Conservation (phyloP, 1,140 invertebrate species). For the Psilanteris sp. region DNA sequence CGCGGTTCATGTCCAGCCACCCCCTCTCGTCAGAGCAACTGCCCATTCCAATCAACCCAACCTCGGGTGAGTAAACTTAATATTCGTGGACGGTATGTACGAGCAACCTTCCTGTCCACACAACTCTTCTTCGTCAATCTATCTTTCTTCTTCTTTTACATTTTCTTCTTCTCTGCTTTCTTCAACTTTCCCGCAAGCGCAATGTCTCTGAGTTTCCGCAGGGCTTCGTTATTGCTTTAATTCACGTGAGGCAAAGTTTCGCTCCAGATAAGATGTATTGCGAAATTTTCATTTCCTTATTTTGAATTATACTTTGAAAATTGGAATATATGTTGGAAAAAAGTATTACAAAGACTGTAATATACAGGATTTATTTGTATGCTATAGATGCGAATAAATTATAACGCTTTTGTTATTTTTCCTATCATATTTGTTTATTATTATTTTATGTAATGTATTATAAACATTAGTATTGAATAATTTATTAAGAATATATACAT, state of each 20-base stretch:
- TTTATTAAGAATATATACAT: too few species aligned
- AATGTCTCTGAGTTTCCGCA: background rate
- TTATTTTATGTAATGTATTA: too few species aligned
- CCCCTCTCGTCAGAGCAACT: conserved; percentile 81
- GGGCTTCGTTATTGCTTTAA: background rate
- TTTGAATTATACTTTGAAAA: too few species aligned
- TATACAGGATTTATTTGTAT: too few species aligned
- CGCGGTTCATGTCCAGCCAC: conserved; percentile 80
- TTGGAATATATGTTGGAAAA: too few species aligned
- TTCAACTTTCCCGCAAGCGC: background rate
- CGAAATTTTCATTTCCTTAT: too few species aligned
- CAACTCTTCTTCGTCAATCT: too few species aligned
- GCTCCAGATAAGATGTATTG: conserved; percentile 4
- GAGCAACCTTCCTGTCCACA: background rate
- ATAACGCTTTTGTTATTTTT: too few species aligned
- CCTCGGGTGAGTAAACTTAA: conserved; percentile 74
- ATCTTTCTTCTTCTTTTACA: background rate
- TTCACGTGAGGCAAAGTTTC: background rate
- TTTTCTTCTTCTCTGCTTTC: background rate
- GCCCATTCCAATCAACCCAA: conserved; percentile 77
- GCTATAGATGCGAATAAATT: too few species aligned
- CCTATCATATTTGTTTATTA: too few species aligned
- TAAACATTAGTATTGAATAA: too few species aligned
- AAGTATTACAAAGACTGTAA: too few species aligned
- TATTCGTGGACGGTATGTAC: background rate